Evolutionary conservation across 1,140 invertebrate genomes (phyloP), one percentile per base, ranked within the genome.

Genomic region (Elysia chlorotica): DNA sequence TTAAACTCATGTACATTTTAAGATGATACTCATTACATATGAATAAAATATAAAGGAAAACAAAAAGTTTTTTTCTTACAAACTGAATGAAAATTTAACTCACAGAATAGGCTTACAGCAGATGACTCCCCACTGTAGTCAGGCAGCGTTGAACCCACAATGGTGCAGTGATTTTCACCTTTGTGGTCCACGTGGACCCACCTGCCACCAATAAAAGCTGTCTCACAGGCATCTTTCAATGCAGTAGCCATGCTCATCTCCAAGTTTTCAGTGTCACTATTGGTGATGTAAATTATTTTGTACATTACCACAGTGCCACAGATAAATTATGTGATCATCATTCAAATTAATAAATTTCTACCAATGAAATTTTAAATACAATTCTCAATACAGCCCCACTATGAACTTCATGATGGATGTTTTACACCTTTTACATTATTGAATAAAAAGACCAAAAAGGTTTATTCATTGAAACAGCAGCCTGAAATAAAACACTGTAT

Each of bases 201-300:
- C 17, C 69, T 56, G 17, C 59, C 59, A 23, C 57, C 69, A 48
- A 71, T 71, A 63, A 71, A 71, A 62, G 69, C 69, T 14, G 69
- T 71, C 23, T 71, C 69, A 71, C 69, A 48, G 21, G 69, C 69
- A 63, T 71, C 69, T 63, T 63, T 71, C 17, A 71, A 38, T 4
- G 69, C 69, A 4, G 69, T 71, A 23, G 69, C 69, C 69, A 71
- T 71, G 38, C 69, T 71, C 69, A 71, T 71, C n/a, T 62, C 69
- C 28, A 71, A 53, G 38, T 21, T 38, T 21, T 53, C 38, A 33
- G 23, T 36, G 37, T 63, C 59, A 33, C n/a, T n/a, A n/a, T n/a
- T n/a, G n/a, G n/a, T n/a, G n/a, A n/a, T n/a, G n/a, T n/a, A n/a
- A n/a, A n/a, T n/a, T n/a, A n/a, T n/a, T n/a, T n/a, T n/a, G n/a